phyloP scores from a whole-genome alignment of 2,888 invertebrate species.

The Clepsis dumicolana region DNA sequence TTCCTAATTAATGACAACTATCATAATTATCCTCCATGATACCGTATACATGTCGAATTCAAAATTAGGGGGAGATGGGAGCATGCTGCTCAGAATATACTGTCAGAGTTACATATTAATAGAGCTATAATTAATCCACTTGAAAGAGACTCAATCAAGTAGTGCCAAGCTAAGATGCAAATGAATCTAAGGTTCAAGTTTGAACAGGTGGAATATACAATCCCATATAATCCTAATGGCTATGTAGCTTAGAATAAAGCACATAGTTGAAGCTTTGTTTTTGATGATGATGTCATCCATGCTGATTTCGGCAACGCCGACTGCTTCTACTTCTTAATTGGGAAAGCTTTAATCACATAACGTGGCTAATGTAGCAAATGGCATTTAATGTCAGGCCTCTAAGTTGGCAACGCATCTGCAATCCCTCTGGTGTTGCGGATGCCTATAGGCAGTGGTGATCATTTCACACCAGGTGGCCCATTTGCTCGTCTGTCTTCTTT shows the following conservation, averaged over 20 bases:
- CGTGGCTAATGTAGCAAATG: no score
- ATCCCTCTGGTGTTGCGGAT: no score
- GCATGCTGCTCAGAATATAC: slow-evolving; percentile 11
- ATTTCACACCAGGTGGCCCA: no score
- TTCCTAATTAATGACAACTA: slow-evolving; percentile 13
- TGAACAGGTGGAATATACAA: slow-evolving; percentile 4
- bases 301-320: no score
- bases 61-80: slow-evolving; percentile 25
- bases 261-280: no score
- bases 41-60: slow-evolving; percentile 21
- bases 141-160: slow-evolving; percentile 29
- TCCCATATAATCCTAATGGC: background rate
- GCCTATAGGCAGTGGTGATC: no score
- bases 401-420: no score
- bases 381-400: no score
- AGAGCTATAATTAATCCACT: slow-evolving; percentile 33
- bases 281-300: no score
- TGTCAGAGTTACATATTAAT: slow-evolving; percentile 36
- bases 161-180: slow-evolving; percentile 28
- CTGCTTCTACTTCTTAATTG: no score
- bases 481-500: background rate
- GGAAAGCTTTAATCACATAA: no score
- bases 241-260: background rate
- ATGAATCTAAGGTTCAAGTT: slow-evolving; percentile 17
- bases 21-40: slow-evolving; percentile 10